Conservation (phyloP, 2,797 vertebrate species). For the Florisuga fusca region DNA sequence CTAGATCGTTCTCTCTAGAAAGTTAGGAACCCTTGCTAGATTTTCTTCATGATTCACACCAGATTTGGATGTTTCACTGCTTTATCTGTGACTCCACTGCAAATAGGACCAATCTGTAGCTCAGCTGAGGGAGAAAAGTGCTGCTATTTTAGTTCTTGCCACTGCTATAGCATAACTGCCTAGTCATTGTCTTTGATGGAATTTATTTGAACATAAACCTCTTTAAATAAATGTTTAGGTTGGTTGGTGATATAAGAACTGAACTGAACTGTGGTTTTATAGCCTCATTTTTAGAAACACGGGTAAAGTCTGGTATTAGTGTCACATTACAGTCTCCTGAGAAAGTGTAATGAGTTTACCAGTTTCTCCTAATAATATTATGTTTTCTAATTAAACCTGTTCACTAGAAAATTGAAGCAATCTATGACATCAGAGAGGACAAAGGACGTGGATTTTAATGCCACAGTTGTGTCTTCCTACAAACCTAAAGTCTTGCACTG, state of each 20-base stretch:
- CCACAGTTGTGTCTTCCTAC: not conserved
- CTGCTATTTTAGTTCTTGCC: not conserved
- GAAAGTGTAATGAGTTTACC: not conserved
- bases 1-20: not conserved
- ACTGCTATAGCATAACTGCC: not conserved
- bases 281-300: not conserved
- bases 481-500: not conserved
- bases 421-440: not conserved
- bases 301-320: not conserved
- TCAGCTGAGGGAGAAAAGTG: not conserved
- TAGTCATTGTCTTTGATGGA: not conserved
- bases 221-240: too few species aligned
- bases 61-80: not conserved
- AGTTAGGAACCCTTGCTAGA: not conserved
- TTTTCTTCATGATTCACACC: not conserved
- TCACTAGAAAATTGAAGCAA: not conserved
- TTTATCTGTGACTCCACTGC: not conserved
- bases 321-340: not conserved
- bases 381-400: not conserved
- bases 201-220: not conserved
- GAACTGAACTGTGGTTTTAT: not conserved
- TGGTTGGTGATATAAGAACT: too few species aligned
- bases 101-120: not conserved
- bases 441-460: not conserved
- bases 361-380: not conserved